Conservation (phyloP, 2,888 invertebrate genomes). For the Bombylius discolor region DNA sequence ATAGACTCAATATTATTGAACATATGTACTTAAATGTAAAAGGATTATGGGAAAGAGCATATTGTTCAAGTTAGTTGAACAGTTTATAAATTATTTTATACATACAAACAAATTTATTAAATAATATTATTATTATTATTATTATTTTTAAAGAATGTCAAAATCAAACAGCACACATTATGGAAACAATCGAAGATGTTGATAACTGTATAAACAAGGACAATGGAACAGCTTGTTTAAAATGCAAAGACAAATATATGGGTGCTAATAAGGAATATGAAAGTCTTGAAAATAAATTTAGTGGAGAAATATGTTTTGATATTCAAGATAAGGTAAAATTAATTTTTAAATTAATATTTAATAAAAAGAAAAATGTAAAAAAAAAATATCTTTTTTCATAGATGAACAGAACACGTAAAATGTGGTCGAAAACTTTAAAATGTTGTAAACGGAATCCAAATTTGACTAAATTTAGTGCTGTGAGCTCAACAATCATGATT, state of each 20-base stretch:
- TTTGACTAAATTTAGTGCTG: conserved; percentile 4
- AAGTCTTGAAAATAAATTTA: background rate
- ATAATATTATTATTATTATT: background rate
- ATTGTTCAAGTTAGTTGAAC: conserved; percentile 4
- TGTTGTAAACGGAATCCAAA: conserved; percentile 7
- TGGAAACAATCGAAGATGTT: background rate
- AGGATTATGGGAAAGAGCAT: conserved; percentile 5
- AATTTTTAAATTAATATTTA: background rate
- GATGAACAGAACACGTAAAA: conserved; percentile 12
- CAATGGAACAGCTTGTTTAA: background rate
- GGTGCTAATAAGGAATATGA: conserved; percentile 1
- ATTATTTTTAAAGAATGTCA: background rate
- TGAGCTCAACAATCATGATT: background rate
- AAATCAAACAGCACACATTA: background rate
- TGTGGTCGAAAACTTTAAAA: conserved; percentile 12
- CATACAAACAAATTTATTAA: background rate
- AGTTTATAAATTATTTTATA: background rate
- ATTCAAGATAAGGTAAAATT: conserved; percentile 6
- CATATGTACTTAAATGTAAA: background rate
- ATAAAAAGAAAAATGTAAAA: no score
- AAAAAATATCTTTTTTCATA: conserved; percentile 1
- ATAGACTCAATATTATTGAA: conserved; percentile 6
- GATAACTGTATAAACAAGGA: background rate
- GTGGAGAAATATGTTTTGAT: conserved; percentile 7
- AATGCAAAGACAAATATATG: background rate